Evolutionary conservation across 2,797 vertebrate species (phyloP).

Genomic region (Gobio occitaniae): DNA sequence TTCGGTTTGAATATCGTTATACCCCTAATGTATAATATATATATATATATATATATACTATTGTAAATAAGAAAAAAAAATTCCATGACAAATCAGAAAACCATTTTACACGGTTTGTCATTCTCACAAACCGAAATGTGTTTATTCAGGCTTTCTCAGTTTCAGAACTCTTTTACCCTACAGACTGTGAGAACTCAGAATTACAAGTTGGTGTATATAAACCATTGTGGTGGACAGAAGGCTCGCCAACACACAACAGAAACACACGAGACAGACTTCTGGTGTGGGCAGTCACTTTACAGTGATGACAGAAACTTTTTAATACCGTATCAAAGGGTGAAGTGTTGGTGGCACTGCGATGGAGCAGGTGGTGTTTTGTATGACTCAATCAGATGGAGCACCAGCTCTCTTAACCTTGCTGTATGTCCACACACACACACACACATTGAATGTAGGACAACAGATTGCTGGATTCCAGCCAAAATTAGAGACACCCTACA

Average conservation of each 20-base stretch:
- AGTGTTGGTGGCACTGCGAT: conserved; percentile 9
- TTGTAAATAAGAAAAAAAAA: neutral
- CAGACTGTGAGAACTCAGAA: neutral
- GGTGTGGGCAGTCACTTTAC: neutral
- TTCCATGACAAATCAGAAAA: neutral
- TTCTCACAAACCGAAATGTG: neutral
- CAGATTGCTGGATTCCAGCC: conserved; percentile 12
- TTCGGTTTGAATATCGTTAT: too few relatives aligned
- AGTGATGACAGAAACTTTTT: conserved; percentile 1
- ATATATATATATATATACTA: too few relatives aligned
- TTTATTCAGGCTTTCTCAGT: neutral
- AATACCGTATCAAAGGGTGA: neutral
- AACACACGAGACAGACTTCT: conserved; percentile 7
- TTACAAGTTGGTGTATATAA: neutral
- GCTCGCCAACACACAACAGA: conserved; percentile 14
- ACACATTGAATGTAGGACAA: conserved; percentile 34
- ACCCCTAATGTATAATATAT: too few relatives aligned
- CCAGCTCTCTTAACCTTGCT: conserved; percentile 19
- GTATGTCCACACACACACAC: neutral
- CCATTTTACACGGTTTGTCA: neutral
- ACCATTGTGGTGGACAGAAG: neutral
- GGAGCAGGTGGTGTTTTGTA: conserved; percentile 46
- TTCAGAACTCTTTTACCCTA: neutral
- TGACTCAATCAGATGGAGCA: conserved; percentile 43
- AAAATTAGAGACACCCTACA: conserved; percentile 30